Conservation (phyloP, 2,797 vertebrate genomes). For the Gymnodraco acuticeps region DNA sequence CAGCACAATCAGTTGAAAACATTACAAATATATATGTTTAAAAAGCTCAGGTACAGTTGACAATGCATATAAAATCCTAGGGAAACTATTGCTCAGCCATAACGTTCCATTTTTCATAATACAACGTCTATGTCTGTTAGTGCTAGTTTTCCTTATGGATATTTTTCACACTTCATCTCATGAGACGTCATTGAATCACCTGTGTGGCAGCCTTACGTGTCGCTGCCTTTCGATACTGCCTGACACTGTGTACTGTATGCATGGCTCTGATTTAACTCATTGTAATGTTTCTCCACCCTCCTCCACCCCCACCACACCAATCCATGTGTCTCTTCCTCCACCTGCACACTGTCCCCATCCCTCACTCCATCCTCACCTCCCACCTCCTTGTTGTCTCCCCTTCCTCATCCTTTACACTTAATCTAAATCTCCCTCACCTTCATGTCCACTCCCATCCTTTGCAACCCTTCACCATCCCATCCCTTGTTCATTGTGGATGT, state of each 20-base stretch:
- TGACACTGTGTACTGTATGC: conserved; percentile 70
- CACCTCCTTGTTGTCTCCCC: conserved; percentile 45
- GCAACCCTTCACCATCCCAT: conserved; percentile 53
- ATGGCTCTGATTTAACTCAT: conserved; percentile 85
- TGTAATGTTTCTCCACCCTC: conserved; percentile 84
- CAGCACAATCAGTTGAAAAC: no score
- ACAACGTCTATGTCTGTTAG: not conserved
- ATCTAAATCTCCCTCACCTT: conserved; percentile 10
- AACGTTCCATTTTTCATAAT: not conserved
- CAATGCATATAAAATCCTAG: not conserved
- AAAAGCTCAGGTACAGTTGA: no score
- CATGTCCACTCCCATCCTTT: conserved; percentile 20
- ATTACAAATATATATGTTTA: no score
- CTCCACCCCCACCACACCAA: conserved; percentile 54
- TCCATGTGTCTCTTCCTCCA: conserved; percentile 48
- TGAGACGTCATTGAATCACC: conserved; percentile 19
- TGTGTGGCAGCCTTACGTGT: conserved; percentile 27
- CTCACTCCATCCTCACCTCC: conserved; percentile 31
- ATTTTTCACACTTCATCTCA: conserved; percentile 36
- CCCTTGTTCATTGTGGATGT: conserved; percentile 82
- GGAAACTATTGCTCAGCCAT: not conserved
- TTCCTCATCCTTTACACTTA: conserved; percentile 9
- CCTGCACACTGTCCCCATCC: conserved; percentile 28
- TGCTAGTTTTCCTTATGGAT: not conserved
- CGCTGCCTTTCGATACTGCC: conserved; percentile 44